Base-by-base conservation (phyloP, 1,140 invertebrate genomes). In the Tyrophagus putrescentiae region DNA sequence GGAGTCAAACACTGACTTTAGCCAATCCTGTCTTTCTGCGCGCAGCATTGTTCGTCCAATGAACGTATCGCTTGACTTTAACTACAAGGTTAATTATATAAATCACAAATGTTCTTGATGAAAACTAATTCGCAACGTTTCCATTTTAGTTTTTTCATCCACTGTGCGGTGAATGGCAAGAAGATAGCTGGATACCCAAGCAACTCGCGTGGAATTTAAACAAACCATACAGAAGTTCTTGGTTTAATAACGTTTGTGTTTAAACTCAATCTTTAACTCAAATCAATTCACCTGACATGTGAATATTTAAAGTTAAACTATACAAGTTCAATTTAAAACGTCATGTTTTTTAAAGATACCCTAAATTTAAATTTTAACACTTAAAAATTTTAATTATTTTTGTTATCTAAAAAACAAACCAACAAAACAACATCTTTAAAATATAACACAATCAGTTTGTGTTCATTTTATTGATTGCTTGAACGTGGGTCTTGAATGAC, bases 161-260 rank as follows among this genome's bases (percentile, higher is more conserved):
- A 11, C 11, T 31, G 1, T 54, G 52, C 21, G 52, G 28, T 25
- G 28, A 54, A 54, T 54, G 52, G 52, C 32, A 34, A 34, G 25
- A 27, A 34, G 52, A 54, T 25, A 36, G 27, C 27, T 54, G 52
- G 52, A 54, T 21, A 13, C 52, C 52, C 13, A 54, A 31, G 13
- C 52, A 7, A 54, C 13, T 54, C 31, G 32, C 52, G 3, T 54
- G 52, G 52, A 54, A 31, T 18, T 25, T 54, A 34, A 3, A 32
- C 13, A 54, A 54, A 25, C 13, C 13, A 11, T 54, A 54, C 39
- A 31, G 13, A n/a, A 13, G 16, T 13, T 54, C 52, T 34, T 54
- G 52, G 52, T 54, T 23, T 21, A n/a, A n/a, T 21, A 42, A 42
- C 25, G 25, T 21, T 42, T 42, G 41, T 42, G 6, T 5, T 42